phyloP scores from a whole-genome alignment of 2,797 vertebrate genomes.

The Pelochelys cantorii region DNA sequence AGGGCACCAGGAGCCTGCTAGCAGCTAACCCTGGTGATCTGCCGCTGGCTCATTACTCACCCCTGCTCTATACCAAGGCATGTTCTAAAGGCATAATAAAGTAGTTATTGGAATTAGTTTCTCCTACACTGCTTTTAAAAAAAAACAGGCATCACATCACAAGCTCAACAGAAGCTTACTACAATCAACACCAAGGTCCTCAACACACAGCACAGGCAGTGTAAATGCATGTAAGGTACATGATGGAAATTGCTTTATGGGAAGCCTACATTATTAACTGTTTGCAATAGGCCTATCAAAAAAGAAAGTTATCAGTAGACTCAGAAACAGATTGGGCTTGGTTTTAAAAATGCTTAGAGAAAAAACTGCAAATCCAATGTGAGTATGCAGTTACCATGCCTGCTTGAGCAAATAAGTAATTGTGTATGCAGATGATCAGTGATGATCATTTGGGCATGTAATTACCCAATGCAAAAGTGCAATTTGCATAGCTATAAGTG shows the following conservation, averaged over 20 bases:
- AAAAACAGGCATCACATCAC: background rate
- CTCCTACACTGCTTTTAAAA: constrained; percentile 40
- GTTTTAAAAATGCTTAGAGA: constrained; percentile 34
- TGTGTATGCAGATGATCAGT: constrained; percentile 71
- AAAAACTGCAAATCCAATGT: constrained; percentile 30
- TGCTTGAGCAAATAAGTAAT: constrained; percentile 63
- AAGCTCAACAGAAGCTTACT: constrained; percentile 32
- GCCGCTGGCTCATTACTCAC: too few relatives aligned
- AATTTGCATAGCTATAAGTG: constrained; percentile 72
- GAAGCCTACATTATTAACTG: constrained; percentile 33
- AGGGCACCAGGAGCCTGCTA: too few relatives aligned
- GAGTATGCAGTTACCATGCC: constrained; percentile 50
- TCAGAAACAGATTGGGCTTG: constrained; percentile 9
- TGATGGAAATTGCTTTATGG: constrained; percentile 48
- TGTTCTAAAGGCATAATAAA: constrained; percentile 43
- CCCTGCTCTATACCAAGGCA: constrained; percentile 20
- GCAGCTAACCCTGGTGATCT: too few relatives aligned
- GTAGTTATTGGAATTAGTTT: constrained; percentile 36
- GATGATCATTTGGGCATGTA: constrained; percentile 66
- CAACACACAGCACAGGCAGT: constrained; percentile 6
- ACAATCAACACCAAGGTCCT: constrained; percentile 26
- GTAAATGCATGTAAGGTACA: constrained; percentile 33
- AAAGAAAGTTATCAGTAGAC: constrained; percentile 18
- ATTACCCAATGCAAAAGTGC: constrained; percentile 72
- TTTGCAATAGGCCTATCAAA: constrained; percentile 42